These are phyloP conservation scores for Polylopha cassiicola DNA, from an alignment of 2,888 invertebrate species.

Conservation along the genomic window DNA sequence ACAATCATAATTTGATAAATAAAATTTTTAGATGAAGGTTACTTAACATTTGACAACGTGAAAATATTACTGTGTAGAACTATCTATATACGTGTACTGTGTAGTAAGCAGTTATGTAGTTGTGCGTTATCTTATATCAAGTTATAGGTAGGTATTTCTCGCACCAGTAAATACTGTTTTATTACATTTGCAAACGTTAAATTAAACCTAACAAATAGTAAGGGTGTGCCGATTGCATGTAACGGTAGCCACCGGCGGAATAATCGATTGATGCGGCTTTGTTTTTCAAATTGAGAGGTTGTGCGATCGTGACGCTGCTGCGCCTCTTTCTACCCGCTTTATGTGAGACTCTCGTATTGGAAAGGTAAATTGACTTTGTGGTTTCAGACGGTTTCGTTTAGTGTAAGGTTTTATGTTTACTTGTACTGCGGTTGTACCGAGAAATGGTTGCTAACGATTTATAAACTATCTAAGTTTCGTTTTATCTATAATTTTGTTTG, in stretches of 20 bases:
- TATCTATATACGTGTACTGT: no score
- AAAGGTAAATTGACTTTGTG: conserved; percentile 42
- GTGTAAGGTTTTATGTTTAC: conserved; percentile 26
- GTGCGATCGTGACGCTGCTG: conserved; percentile 56
- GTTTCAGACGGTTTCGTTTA: conserved; percentile 28
- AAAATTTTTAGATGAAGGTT: no score
- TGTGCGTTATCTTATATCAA: no score
- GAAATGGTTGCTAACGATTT: conserved; percentile 6
- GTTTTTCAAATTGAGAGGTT: conserved; percentile 73
- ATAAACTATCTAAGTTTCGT: background rate
- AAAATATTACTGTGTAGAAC: no score
- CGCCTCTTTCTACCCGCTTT: conserved; percentile 44
- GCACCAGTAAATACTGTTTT: background rate
- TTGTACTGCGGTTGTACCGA: conserved; percentile 26
- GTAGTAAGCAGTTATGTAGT: no score
- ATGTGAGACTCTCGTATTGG: conserved; percentile 37
- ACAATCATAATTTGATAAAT: no score
- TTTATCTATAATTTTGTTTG: background rate
- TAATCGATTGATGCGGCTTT: conserved; percentile 66
- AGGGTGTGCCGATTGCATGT: conserved; percentile 39
- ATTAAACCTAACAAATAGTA: conserved; percentile 35
- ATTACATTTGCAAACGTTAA: background rate
- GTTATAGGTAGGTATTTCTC: no score
- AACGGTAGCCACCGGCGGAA: conserved; percentile 67
- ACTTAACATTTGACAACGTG: no score